These are phyloP conservation scores for Albula glossodonta DNA, from an alignment of 2,113 vertebrate genomes.

Conservation along the genomic window DNA sequence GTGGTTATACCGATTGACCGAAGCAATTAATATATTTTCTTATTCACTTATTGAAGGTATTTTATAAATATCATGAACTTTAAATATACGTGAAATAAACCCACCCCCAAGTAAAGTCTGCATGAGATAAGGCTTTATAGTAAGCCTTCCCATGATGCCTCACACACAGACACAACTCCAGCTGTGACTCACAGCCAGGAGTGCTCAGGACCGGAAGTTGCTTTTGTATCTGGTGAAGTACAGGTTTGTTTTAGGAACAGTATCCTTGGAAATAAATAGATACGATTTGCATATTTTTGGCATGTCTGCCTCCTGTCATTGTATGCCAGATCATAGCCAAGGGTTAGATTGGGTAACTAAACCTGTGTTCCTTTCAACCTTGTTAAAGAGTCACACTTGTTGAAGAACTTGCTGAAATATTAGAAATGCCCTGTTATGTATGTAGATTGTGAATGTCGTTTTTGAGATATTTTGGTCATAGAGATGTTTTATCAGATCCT, in stretches of 20 bases:
- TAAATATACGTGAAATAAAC: too few species aligned
- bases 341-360: not conserved
- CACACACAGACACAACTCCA: not conserved
- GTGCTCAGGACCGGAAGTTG: not conserved
- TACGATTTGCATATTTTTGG: not conserved
- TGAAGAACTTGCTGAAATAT: too few species aligned
- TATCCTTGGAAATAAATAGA: conserved; percentile 1
- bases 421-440: too few species aligned
- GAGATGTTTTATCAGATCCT: too few species aligned
- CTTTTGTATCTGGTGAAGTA: not conserved
- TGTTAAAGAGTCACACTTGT: not conserved
- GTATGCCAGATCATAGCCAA: not conserved
- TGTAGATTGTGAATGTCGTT: too few species aligned
- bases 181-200: not conserved
- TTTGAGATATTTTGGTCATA: too few species aligned
- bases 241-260: not conserved
- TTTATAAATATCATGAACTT: too few species aligned
- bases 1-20: not conserved
- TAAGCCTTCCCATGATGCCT: not conserved
- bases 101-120: too few species aligned
- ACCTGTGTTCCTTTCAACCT: not conserved
- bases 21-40: not conserved
- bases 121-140: too few species aligned
- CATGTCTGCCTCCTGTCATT: not conserved
- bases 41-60: too few species aligned